Conservation (phyloP, 2,888 invertebrate genomes). For the Eupithecia exiguata region DNA sequence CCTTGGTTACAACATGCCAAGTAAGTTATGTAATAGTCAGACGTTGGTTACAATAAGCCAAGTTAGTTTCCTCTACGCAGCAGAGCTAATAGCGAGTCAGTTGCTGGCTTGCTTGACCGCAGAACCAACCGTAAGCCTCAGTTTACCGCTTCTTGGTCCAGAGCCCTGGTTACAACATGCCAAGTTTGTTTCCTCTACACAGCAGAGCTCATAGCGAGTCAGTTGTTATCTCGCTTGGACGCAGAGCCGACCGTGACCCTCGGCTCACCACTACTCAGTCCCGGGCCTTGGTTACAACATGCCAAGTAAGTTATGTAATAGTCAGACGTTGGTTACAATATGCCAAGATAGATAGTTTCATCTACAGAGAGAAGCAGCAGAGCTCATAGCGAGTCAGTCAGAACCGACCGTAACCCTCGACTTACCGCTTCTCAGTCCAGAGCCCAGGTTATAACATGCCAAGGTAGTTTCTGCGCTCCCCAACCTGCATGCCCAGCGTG, state of each 20-base stretch:
- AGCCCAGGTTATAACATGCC: constrained; percentile 70
- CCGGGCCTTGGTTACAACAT: constrained; percentile 79
- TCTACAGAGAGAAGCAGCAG: constrained; percentile 83
- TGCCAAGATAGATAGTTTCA: not conserved
- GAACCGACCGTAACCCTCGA: constrained; percentile 72
- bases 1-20: constrained; percentile 69
- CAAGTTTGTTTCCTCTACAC: constrained; percentile 46
- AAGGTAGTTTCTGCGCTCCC: constrained; percentile 54
- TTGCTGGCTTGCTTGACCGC: constrained; percentile 88
- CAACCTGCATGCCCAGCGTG: too few species aligned
- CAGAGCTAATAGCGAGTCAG: constrained; percentile 91
- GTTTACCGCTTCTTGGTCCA: constrained; percentile 85
- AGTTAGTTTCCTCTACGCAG: constrained; percentile 51
- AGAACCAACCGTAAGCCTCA: constrained; percentile 69
- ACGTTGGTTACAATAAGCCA: not conserved
- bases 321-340: not conserved
- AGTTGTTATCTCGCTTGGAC: constrained; percentile 82
- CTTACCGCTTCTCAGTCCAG: constrained; percentile 86
- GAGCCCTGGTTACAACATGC: constrained; percentile 75
- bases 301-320: constrained; percentile 52
- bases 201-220: too few species aligned
- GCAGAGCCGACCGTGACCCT: constrained; percentile 72
- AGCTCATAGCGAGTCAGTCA: constrained; percentile 89
- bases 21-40: too few species aligned
- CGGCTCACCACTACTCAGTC: constrained; percentile 85